Percentiles rank a stretch among this genome's conserved stretches.
phyloP scores from a whole-genome alignment of 2,888 invertebrate species.

The Caenorhabditis sinica region DNA sequence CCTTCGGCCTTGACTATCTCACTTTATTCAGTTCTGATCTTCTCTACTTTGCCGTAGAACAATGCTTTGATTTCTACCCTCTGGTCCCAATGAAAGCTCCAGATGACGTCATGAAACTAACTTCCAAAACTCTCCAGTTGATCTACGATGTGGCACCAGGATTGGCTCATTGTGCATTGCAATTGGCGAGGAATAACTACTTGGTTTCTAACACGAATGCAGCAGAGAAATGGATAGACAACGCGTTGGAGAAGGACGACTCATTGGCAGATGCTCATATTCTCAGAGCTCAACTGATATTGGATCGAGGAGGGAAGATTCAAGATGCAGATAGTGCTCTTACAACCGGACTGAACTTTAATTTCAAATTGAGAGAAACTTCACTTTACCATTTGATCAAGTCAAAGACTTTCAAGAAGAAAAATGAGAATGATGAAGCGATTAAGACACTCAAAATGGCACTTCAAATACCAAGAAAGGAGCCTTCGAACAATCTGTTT shows the following conservation, averaged over 20 bases:
- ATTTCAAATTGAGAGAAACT: constrained; percentile 94
- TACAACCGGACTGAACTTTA: constrained; percentile 89
- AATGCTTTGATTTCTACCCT: constrained; percentile 75
- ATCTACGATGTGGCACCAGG: constrained; percentile 92
- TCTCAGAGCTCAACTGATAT: constrained; percentile 88
- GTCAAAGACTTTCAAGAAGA: constrained; percentile 89
- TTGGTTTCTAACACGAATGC: constrained; percentile 88
- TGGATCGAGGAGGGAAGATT: constrained; percentile 75
- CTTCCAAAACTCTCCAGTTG: constrained; percentile 88
- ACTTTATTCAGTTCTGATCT: constrained; percentile 63
- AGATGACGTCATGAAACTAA: constrained; percentile 86
- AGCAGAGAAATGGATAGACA: constrained; percentile 89
- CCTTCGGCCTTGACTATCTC: constrained; percentile 67
- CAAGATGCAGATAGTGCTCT: constrained; percentile 72
- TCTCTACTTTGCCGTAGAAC: constrained; percentile 59
- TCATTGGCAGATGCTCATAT: constrained; percentile 91
- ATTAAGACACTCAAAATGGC: constrained; percentile 67
- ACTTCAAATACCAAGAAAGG: constrained; percentile 66
- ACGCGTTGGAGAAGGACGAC: constrained; percentile 89
- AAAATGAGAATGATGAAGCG: constrained; percentile 69
- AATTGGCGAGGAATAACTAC: constrained; percentile 90
- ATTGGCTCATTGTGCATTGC: constrained; percentile 86
- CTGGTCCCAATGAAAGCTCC: constrained; percentile 86
- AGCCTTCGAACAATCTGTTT: constrained; percentile 60
- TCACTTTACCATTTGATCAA: constrained; percentile 93